phyloP scores from a whole-genome alignment of 35 echinoderm and acorn worm genomes.

The Chiridota heheva region DNA sequence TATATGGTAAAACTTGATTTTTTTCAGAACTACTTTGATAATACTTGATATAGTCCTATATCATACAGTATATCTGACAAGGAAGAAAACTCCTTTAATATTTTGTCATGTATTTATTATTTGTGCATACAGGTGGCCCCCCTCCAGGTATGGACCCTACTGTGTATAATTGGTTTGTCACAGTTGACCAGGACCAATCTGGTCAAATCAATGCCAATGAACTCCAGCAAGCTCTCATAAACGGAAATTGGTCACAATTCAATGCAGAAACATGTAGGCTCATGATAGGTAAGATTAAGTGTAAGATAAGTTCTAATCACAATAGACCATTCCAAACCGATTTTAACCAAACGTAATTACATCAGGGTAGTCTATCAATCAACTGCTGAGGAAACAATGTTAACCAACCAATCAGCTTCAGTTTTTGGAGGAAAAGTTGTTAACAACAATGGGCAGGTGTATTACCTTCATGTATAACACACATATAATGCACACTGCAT shows the following conservation, averaged over 20 bases:
- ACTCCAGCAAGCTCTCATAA: conserved; percentile 85
- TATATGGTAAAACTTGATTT: neutral
- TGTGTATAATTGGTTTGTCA: conserved; percentile 76
- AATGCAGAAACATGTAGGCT: conserved; percentile 85
- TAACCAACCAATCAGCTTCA: too few species aligned
- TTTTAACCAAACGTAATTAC: too few species aligned
- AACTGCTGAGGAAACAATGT: too few species aligned
- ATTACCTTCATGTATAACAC: too few species aligned
- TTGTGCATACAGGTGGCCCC: conserved; percentile 34
- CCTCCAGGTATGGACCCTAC: conserved; percentile 81
- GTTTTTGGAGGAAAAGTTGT: too few species aligned
- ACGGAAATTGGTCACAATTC: conserved; percentile 86
- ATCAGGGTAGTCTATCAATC: too few species aligned
- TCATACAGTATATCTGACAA: neutral
- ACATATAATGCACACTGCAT: too few species aligned
- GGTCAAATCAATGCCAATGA: conserved; percentile 74
- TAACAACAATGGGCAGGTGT: too few species aligned
- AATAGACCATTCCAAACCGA: too few species aligned
- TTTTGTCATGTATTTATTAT: neutral
- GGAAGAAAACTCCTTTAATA: neutral
- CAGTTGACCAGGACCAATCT: conserved; percentile 86
- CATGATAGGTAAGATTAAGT: conserved; percentile 88
- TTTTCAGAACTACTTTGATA: neutral
- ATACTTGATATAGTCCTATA: too few species aligned
- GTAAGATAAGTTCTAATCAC: too few species aligned